phyloP scores from a whole-genome alignment of 2,113 vertebrate genomes.

The Galbula dea region DNA sequence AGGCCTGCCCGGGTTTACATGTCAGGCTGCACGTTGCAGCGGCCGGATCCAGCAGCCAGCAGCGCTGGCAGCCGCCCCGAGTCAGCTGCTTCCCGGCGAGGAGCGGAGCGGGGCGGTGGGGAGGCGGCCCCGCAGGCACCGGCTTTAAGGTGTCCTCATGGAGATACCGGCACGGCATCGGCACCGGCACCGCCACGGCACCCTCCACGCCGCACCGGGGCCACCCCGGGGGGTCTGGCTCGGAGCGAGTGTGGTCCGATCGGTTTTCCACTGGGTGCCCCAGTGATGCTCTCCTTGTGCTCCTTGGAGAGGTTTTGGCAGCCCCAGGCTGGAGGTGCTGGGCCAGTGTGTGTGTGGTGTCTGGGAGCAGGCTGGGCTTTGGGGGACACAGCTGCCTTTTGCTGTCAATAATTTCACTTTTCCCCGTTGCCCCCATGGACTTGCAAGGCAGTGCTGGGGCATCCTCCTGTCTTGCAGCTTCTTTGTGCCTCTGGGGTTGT shows the following conservation, averaged over 20 bases:
- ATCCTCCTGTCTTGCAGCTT: neutral
- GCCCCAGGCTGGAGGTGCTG: neutral
- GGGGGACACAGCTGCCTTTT: neutral
- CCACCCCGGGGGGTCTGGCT: too few species aligned
- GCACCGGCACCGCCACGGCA: too few species aligned
- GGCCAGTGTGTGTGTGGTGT: neutral
- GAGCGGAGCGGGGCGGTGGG: constrained; percentile 1
- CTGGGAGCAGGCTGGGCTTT: neutral
- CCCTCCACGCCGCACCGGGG: neutral
- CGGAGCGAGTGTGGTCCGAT: too few species aligned
- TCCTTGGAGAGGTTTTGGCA: neutral
- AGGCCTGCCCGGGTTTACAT: constrained; percentile 72
- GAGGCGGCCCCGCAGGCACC: constrained; percentile 15
- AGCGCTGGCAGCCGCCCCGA: constrained; percentile 68
- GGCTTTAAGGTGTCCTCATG: constrained; percentile 42
- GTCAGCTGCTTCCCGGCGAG: constrained; percentile 73
- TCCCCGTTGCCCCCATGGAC: neutral
- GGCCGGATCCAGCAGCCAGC: constrained; percentile 60
- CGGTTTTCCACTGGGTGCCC: neutral
- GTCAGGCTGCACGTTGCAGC: constrained; percentile 77
- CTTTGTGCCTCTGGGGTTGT: neutral
- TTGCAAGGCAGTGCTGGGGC: neutral
- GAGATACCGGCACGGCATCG: neutral
- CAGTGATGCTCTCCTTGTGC: fast-evolving
- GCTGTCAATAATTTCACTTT: neutral